Evolutionary conservation across 53 echinoderm and acorn worm species (phyloP), one percentile per base, ranked within the genome.

Genomic region (Patiria pectinifera): DNA sequence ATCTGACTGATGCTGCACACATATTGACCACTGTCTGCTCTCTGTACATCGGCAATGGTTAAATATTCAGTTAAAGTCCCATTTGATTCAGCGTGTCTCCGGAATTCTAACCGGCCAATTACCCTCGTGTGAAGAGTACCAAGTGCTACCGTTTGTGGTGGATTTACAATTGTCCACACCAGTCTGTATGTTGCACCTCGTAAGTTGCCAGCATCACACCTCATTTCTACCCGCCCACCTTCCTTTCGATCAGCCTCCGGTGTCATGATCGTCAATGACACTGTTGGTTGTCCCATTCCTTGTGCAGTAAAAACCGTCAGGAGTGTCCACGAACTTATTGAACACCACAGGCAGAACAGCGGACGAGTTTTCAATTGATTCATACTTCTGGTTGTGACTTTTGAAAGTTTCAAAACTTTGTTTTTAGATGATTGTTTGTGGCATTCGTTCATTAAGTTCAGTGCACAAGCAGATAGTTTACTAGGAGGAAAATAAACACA

Each of bases 231-330:
- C 89, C 58, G 61, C 62, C 89, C 89, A 19, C 89, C 89, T 77
- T 79, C 63, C 46, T 79, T 89, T 45, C 80, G 89, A 78, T 89
- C 89, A 15, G 79, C 63, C 89, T 62, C 89, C 43, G 89, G 89
- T 89, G 89, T 89, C 21, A 45, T 25, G 80, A 89, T 89, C 62
- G 11, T 22, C 35, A 47, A n/a, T 62, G 62, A 61, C 66, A 79
- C 89, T 78, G 87, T 58, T 43, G 87, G 87, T 35, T 76, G 26
- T 76, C 35, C 87, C 35, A 35, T 35, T 35, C 35, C 35, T 1
- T 35, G 35, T 35, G 35, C 35, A 35, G 1, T 35, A 35, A 0
- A 35, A 35, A 35, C 1, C 35, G 35, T 35, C 35, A 35, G 35
- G 35, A 35, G 35, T 35, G 1, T 35, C 35, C 35, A 35, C 1